These are phyloP conservation scores for Scyliorhinus canicula DNA, from an alignment of 2,797 vertebrate species.

Conservation along the genomic window DNA sequence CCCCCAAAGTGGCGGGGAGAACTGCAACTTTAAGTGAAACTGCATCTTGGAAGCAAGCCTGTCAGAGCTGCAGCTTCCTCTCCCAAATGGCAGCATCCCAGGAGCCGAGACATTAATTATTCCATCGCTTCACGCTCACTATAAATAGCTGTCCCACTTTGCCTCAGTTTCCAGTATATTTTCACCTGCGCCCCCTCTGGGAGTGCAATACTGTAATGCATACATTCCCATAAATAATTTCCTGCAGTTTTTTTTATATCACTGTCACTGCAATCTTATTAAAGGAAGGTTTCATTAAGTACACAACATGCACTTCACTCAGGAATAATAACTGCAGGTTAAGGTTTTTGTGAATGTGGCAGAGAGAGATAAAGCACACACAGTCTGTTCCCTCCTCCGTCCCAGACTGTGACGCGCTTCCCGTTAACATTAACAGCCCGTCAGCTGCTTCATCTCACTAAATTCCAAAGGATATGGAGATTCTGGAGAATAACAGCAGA, in stretches of 20 bases:
- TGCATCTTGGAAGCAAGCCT: background rate
- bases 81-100: background rate
- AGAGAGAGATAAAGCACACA: background rate
- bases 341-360: background rate
- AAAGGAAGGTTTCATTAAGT: slow-evolving; percentile 8
- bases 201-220: background rate
- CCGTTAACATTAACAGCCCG: background rate
- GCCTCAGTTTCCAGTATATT: background rate
- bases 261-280: background rate
- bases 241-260: background rate
- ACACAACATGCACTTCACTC: background rate
- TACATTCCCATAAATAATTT: slow-evolving; percentile 1
- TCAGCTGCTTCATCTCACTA: background rate
- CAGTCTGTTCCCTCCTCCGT: background rate
- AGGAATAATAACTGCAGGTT: background rate
- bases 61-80: background rate
- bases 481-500: background rate
- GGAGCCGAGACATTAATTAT: background rate
- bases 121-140: background rate
- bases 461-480: background rate
- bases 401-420: background rate
- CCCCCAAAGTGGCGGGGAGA: background rate
- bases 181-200: background rate
- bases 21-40: background rate
- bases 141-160: slow-evolving; percentile 7